Conservation (phyloP, 2,797 vertebrate genomes). For the Epinephelus awoara region DNA sequence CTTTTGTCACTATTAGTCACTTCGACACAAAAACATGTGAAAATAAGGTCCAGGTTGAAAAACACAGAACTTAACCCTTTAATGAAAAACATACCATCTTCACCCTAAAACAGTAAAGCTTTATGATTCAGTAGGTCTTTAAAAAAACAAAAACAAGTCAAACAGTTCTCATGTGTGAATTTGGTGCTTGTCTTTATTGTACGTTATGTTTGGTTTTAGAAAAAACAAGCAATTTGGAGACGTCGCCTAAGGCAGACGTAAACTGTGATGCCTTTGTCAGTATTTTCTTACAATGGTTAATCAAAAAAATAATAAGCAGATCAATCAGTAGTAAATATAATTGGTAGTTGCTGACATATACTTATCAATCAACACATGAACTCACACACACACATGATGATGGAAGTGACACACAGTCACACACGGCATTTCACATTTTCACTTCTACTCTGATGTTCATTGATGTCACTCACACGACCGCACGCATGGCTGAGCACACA, state of each 20-base stretch:
- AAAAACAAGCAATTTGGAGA: background rate
- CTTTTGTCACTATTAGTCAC: too few relatives aligned
- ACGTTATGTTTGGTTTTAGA: background rate
- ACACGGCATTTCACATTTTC: constrained; percentile 3
- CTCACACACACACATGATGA: background rate
- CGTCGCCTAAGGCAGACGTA: background rate
- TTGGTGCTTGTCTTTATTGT: background rate
- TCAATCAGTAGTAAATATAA: background rate
- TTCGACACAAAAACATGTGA: too few relatives aligned
- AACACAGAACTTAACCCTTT: too few relatives aligned
- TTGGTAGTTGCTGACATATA: background rate
- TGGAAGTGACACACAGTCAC: constrained; percentile 1
- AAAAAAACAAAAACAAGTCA: background rate
- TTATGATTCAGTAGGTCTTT: background rate
- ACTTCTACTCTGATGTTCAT: constrained; percentile 40
- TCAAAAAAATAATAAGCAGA: background rate
- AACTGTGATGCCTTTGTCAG: background rate
- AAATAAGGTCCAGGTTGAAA: too few relatives aligned
- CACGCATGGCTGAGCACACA: constrained; percentile 39
- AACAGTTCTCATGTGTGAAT: background rate
- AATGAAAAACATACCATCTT: background rate
- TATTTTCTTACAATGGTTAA: background rate
- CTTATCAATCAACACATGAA: constrained; percentile 1
- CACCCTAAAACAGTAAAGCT: background rate
- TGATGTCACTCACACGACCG: constrained; percentile 49